Evolutionary conservation across 2,113 vertebrate species (phyloP), one percentile per base, ranked within the genome.

Genomic region (Larimichthys polyactis): DNA sequence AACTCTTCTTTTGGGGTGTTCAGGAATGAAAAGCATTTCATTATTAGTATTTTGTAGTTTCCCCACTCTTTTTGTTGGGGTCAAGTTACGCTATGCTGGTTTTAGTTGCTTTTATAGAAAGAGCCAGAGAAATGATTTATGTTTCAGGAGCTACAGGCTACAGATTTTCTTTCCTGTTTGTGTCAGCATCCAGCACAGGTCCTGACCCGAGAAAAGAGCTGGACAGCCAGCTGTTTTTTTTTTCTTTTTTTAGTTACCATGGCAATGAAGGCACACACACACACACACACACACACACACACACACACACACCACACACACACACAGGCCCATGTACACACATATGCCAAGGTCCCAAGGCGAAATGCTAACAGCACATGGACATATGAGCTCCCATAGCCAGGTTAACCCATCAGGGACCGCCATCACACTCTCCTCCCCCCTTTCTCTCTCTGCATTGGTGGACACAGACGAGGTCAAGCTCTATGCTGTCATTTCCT

Each of bases 161-260:
- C 1, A 78, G 16, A 60, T 11, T 52, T 68, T 51, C 2, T 43
- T 10, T 29, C 20, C 12, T 82, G 68, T 70, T 12, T 29, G 52
- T 71, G 74, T 60, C 15, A 5, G 27, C 66, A 8, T 32, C 52
- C 49, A 54, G 12, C 11, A 24, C 9, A 46, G 71, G 4, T 60
- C 63, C 27, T 91, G 86, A 91, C 86, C 87, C 88, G 84, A 75
- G 88, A 91, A 88, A 77, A 55, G 43, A 85, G 22, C 52, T 66
- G 6, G n/a, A 40, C 82, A 84, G 74, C 67, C 87, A 89, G 90
- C 82, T 89, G 91, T 87, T 92, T 82, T 92, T 82, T 78, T 79
- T 82, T 87, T 92, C 81, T 92, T 82, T 78, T 79, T 82, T 40
- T 36, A 5, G 67, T 78, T 84, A 75, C 81, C 62, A 84, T 77